phyloP scores from a whole-genome alignment of 2,797 vertebrate species.

The Macropodus opercularis region DNA sequence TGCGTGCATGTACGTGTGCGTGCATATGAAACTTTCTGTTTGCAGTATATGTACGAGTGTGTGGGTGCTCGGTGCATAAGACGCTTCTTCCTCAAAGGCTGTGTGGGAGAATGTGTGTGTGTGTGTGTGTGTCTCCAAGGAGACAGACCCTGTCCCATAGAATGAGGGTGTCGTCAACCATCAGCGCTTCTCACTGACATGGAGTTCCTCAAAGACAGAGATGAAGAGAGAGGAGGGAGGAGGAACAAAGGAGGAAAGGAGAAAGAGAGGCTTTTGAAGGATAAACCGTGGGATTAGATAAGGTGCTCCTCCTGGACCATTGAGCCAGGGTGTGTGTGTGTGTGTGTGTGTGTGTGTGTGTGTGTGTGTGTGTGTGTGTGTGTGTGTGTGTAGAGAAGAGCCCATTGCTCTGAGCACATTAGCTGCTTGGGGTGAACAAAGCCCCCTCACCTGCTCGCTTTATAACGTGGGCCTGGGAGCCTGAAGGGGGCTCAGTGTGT shows the following conservation, averaged over 20 bases:
- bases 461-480: constrained; percentile 61
- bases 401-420: constrained; percentile 76
- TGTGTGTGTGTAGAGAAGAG: constrained; percentile 34
- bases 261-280: constrained; percentile 83
- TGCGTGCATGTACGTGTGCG: constrained; percentile 2
- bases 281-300: constrained; percentile 86
- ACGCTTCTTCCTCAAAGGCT: constrained; percentile 45
- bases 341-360: constrained; percentile 20
- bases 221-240: constrained; percentile 58
- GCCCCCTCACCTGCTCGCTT: constrained; percentile 76
- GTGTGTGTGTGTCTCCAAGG: constrained; percentile 57
- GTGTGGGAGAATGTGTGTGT: constrained; percentile 28
- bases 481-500: constrained; percentile 41
- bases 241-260: constrained; percentile 61
- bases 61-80: constrained; percentile 25
- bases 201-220: constrained; percentile 75
- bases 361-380: constrained; percentile 6
- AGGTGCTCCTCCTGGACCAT: constrained; percentile 81
- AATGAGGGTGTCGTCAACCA: constrained; percentile 61
- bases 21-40: constrained; percentile 23
- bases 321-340: constrained; percentile 59
- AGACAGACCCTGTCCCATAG: constrained; percentile 61
- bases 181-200: constrained; percentile 61
- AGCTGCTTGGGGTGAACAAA: constrained; percentile 77
- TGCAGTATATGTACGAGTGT: constrained; percentile 2